Base-by-base conservation (phyloP, 2,797 vertebrate genomes). In the Lindbergichthys nudifrons region DNA sequence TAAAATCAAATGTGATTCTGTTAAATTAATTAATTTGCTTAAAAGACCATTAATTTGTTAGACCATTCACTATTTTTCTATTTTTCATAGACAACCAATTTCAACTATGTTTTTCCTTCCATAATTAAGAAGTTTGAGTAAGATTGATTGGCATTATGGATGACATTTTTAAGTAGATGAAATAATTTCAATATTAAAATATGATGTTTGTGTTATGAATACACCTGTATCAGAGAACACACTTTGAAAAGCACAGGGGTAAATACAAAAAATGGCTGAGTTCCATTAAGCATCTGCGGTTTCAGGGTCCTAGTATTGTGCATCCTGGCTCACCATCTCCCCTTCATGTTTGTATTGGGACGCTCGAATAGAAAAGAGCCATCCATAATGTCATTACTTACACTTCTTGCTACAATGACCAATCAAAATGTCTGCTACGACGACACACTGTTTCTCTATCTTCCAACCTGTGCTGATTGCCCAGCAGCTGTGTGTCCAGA, bases 401-500 rank as follows among this genome's bases (percentile, higher is more conserved):
- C 7, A 10, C 6, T 18, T 65, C 59, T 58, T 21, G 23, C 39
- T 14, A 16, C 56, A 52, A n/a, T 16, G 21, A 32, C 7, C 21
- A 56, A 19, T 26, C 39, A 19, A 58, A 62, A 30, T 23, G 23
- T 47, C 30, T 53, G 43, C 50, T 45, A 3, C 42, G 16, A 15
- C 14, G 3, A 10, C 7, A n/a, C 21, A 12, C n/a, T 36, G 1
- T 43, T 36, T 61, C 39, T 59, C 18, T n/a, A 8, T 39, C 21
- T 15, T 64, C 80, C 56, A 3, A 95, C 95, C 93, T 94, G 69
- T 89, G 85, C 23, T 80, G 88, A 16, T 77, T 70, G 78, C 81
- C 85, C 18, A 66, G 77, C 54, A 91, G 79, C 57, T 73, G 82
- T 5, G 75, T 1, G 19, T 81, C 80, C 63, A 95, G 61, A 8